Percentiles rank a stretch among this genome's conserved stretches.
These are phyloP conservation scores for Lepidochrysops patricia DNA, from an alignment of 2,888 invertebrate species.

Conservation along the genomic window DNA sequence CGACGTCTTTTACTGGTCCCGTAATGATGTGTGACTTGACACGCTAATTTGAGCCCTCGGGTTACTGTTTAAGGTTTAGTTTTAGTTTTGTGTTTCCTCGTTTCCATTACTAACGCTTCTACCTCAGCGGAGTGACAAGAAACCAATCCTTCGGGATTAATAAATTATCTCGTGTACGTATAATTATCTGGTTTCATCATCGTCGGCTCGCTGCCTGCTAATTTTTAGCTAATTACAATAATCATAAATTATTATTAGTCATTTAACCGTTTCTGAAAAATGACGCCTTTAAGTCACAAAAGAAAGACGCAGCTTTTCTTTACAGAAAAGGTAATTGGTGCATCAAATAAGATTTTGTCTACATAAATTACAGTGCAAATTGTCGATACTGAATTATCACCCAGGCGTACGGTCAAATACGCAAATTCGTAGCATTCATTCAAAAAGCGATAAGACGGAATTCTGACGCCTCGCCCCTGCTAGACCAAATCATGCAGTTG, in stretches of 20 bases:
- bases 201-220: neutral
- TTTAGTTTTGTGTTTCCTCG: neutral
- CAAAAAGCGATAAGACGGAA: too few species aligned
- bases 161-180: conserved; percentile 1
- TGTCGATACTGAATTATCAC: too few species aligned
- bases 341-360: too few species aligned
- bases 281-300: too few species aligned
- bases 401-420: too few species aligned
- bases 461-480: too few species aligned
- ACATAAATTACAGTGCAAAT: too few species aligned
- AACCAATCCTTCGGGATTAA: neutral
- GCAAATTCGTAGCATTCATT: too few species aligned
- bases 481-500: too few species aligned
- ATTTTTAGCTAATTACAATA: neutral
- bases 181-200: conserved; percentile 6
- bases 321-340: too few species aligned
- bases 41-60: neutral
- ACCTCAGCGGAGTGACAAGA: neutral
- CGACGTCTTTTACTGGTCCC: conserved; percentile 38
- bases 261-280: neutral
- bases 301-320: too few species aligned
- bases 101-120: conserved; percentile 4
- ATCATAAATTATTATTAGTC: neutral
- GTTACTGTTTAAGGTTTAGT: neutral
- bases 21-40: conserved; percentile 12